Percentiles rank a stretch among this genome's conserved stretches.
Evolutionary conservation across 2,888 invertebrate genomes (phyloP).

Genomic region (Bombylius major): DNA sequence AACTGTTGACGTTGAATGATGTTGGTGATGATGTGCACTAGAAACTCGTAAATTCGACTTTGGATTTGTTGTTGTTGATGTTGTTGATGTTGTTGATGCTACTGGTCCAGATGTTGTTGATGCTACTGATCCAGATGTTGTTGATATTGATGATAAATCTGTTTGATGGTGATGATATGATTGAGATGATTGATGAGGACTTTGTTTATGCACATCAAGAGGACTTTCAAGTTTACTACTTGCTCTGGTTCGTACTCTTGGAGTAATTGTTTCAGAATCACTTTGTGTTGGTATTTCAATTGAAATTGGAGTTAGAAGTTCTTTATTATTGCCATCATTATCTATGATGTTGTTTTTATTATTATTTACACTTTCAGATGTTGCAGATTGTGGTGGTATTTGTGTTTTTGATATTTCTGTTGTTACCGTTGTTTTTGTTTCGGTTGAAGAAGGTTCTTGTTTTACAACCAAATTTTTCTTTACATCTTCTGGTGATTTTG

Average conservation of each 20-base stretch:
- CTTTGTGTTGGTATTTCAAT: slow-evolving; percentile 65
- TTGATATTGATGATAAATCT: slow-evolving; percentile 7
- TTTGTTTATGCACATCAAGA: slow-evolving; percentile 41
- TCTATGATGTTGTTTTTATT: neutral
- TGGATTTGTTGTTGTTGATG: neutral
- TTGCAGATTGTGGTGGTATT: no score
- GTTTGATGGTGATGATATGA: slow-evolving; percentile 24
- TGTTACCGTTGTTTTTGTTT: no score
- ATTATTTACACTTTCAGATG: no score
- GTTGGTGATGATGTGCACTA: neutral
- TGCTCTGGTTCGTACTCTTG: slow-evolving; percentile 51
- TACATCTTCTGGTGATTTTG: no score
- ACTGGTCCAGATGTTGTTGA: neutral
- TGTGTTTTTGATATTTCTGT: no score
- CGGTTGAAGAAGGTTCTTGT: no score
- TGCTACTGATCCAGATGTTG: slow-evolving; percentile 15
- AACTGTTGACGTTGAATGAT: slow-evolving; percentile 11
- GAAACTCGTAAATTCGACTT: slow-evolving; percentile 17
- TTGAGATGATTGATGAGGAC: slow-evolving; percentile 38
- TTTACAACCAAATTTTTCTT: no score
- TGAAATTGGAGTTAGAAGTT: slow-evolving; percentile 61
- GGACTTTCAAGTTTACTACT: slow-evolving; percentile 57
- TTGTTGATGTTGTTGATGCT: neutral
- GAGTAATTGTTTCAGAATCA: slow-evolving; percentile 29
- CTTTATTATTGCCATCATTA: slow-evolving; percentile 22